Conservation (phyloP, 2,797 vertebrate species). For the Thunnus albacares region DNA sequence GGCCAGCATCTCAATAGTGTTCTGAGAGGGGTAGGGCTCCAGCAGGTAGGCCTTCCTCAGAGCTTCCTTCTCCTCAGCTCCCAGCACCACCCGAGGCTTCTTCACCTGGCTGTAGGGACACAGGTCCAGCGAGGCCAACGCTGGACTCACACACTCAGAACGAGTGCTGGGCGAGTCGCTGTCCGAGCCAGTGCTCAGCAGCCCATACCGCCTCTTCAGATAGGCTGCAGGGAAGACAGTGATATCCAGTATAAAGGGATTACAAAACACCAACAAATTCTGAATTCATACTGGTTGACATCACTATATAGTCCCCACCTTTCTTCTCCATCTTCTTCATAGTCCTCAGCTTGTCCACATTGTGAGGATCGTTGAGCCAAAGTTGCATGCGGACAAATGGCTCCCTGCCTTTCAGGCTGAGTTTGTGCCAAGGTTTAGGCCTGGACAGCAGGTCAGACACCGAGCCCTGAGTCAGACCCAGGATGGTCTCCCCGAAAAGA, state of each 20-base stretch:
- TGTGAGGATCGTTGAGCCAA: conserved; percentile 98
- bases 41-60: conserved; percentile 94
- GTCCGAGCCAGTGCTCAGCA: conserved; percentile 94
- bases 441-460: conserved; percentile 98
- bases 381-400: conserved; percentile 99
- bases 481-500: conserved; percentile 97
- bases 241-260: background rate
- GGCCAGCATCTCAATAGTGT: conserved; percentile 96
- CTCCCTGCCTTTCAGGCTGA: conserved; percentile 98
- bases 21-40: conserved; percentile 98
- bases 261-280: conserved; percentile 4
- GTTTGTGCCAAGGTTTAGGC: conserved; percentile 98
- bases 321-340: conserved; percentile 99
- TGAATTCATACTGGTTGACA: background rate
- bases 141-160: conserved; percentile 94
- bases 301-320: conserved; percentile 80
- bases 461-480: conserved; percentile 97
- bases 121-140: conserved; percentile 89
- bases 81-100: conserved; percentile 96
- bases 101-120: conserved; percentile 93
- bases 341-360: conserved; percentile 95
- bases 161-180: conserved; percentile 92
- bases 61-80: conserved; percentile 95
- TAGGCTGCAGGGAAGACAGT: conserved; percentile 87
- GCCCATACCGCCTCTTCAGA: conserved; percentile 95